Base-by-base conservation (phyloP, 2,113 vertebrate species). In the Tinamus guttatus region DNA sequence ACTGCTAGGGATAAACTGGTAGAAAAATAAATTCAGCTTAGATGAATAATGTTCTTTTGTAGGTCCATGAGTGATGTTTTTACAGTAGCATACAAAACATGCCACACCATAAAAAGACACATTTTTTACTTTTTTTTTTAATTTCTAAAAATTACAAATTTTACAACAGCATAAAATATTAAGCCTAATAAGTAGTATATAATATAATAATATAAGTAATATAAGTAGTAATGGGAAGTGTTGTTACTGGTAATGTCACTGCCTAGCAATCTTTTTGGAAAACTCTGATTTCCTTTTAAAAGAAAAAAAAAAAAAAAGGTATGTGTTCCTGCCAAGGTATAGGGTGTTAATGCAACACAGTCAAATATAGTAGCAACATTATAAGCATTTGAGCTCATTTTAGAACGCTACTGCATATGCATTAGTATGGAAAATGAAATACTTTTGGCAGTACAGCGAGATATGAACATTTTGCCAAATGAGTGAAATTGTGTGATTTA, bases 331-430 rank as follows among this genome's bases (percentile, higher is more conserved):
- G 90, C 85, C 63, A 90, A 63, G 49, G 13, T 60, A 86, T 65
- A 36, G n/a, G 64, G 70, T 90, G 77, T 96, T 84, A n/a, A 4
- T 54, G 47, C 80, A 87, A 40, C 80, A 71, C 43, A 89, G 63
- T 70, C 58, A 54, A 86, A 56, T 84, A 73, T 84, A 70, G 77
- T 79, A 75, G 88, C 84, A 85, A 65, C 94, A 75, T 38, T 73
- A 59, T 75, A 58, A 79, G 51, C 88, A 52, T 81, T 73, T 59
- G 74, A 81, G 67, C 70, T 63, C 59, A 47, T 82, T 82, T 11
- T 89, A 45, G 92, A 58, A 94, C 76, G 82, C 59, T 60, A 81
- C 78, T 79, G 75, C 89, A 67, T 89, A 51, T 94, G 64, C 70
- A n/a, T 83, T 77, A 43, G 79, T 68, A 22, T 14, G 19, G n/a